Base-by-base conservation (phyloP, 2,888 invertebrate genomes). In the Lithophane semibrunnea region DNA sequence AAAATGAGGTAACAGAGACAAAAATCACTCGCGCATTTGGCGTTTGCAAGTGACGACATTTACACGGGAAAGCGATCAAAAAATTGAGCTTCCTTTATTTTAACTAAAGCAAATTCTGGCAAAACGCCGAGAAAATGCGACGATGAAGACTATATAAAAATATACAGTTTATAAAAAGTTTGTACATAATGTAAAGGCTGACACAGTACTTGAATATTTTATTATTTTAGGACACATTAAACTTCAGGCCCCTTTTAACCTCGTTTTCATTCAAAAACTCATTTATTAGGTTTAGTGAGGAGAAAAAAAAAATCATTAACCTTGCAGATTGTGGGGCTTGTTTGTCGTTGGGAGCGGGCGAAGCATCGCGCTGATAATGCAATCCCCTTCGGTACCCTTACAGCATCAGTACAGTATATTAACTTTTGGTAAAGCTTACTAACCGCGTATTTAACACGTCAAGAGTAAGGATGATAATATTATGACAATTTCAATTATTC, bases 341-440 rank as follows among this genome's bases (percentile, higher is more conserved):
- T 91, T 91, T 90, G 91, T 87, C 81, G 86, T 85, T 83, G 47
- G 79, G 66, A 80, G 75, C 79, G 73, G 73, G 76, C 69, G 70
- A 69, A 71, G 83, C 78, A 65, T 80, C 77, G 69, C 69, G 88
- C 90, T 91, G 91, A 91, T 90, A 90, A 91, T 91, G 92, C 91
- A 90, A 89, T 86, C 79, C 89, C 88, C 88, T 87, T 88, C 77
- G 87, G 88, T 72, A 68, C 80, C 74, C 80, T 79, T 80, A 80
- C 80, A 77, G 80, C 82, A 88, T 88, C 87, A 88, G 89, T 88
- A 88, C 88, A 85, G 82, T 83, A 87, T 84, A 89, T 88, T 89
- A 88, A 88, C 86, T 82, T 89, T 88, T 86, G 80, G 78, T 79
- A 56, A 82, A 82, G 58, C 66, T 77, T 65, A 82, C 66, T 73